Evolutionary conservation across 37 sponge, comb jelly and placozoan genomes (phyloP).

Genomic region (Ephydatia muelleri): DNA sequence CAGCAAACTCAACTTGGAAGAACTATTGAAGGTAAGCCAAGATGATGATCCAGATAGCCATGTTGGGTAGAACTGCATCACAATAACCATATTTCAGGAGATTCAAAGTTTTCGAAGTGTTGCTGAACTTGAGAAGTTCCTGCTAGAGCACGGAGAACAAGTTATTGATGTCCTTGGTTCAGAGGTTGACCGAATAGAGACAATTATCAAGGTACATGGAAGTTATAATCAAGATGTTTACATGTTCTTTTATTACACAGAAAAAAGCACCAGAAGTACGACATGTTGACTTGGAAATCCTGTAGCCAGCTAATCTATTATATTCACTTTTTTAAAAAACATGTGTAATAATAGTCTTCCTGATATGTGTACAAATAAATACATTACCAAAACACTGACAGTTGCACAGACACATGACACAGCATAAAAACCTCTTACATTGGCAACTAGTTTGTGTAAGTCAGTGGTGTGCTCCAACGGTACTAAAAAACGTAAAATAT

Average conservation of each 20-base stretch:
- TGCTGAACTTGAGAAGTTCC: slow-evolving; percentile 75
- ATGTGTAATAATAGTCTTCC: background rate
- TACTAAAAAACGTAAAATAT: background rate
- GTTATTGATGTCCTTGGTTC: slow-evolving; percentile 80
- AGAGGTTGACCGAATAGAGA: slow-evolving; percentile 91
- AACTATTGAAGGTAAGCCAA: slow-evolving; percentile 41
- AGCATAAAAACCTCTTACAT: background rate
- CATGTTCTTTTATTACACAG: slow-evolving; percentile 41
- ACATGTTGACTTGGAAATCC: slow-evolving; percentile 94
- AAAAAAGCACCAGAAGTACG: slow-evolving; percentile 84
- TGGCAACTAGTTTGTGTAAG: background rate
- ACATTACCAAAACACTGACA: background rate
- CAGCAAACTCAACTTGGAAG: slow-evolving; percentile 67
- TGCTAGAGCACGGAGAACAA: slow-evolving; percentile 90
- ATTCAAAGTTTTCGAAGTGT: slow-evolving; percentile 60
- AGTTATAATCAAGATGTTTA: background rate
- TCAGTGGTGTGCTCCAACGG: background rate
- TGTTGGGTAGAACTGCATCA: background rate
- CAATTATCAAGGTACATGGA: slow-evolving; percentile 67
- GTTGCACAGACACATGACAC: background rate
- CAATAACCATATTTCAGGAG: slow-evolving; percentile 40
- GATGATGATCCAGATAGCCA: background rate
- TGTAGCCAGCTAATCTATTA: slow-evolving; percentile 37
- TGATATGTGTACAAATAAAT: background rate
- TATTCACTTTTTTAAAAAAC: background rate